Evolutionary conservation across 2,888 invertebrate genomes (phyloP).

Genomic region (Sminthurinus aureus): DNA sequence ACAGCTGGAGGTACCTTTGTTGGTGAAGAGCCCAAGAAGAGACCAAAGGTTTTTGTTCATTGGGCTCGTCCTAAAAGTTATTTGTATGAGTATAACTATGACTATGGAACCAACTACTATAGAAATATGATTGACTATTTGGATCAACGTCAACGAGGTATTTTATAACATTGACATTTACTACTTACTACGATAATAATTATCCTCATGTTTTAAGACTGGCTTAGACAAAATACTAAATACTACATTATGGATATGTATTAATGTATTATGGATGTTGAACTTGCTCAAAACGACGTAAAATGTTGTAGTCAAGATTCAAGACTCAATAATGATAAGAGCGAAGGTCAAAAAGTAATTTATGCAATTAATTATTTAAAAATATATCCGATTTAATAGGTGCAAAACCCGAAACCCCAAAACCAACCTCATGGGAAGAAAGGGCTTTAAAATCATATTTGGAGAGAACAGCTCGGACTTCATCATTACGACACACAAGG

Average conservation of each 20-base stretch:
- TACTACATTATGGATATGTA: too few relatives aligned
- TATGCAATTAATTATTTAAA: not conserved
- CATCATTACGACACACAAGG: constrained; percentile 46
- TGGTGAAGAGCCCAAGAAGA: constrained; percentile 55
- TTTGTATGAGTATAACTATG: constrained; percentile 74
- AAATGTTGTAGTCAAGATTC: too few relatives aligned
- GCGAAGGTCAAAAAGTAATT: not conserved
- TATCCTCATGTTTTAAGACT: too few relatives aligned
- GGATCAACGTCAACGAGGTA: constrained; percentile 63
- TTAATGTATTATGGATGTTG: too few relatives aligned
- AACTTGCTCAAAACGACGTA: too few relatives aligned
- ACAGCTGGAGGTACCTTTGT: constrained; percentile 49
- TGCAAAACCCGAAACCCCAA: constrained; percentile 48
- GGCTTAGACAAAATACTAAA: too few relatives aligned
- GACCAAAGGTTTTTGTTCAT: constrained; percentile 56
- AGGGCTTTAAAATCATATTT: constrained; percentile 55
- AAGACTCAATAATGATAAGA: too few relatives aligned
- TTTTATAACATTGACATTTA: not conserved
- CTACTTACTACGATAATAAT: not conserved
- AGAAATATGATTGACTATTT: constrained; percentile 88
- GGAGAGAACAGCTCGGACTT: constrained; percentile 52
- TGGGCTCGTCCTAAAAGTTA: constrained; percentile 57
- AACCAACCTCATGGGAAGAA: constrained; percentile 58
- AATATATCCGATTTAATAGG: not conserved
- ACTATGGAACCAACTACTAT: constrained; percentile 83